Evolutionary conservation across 1,140 invertebrate genomes (phyloP).

Genomic region (Drosophila virilis): DNA sequence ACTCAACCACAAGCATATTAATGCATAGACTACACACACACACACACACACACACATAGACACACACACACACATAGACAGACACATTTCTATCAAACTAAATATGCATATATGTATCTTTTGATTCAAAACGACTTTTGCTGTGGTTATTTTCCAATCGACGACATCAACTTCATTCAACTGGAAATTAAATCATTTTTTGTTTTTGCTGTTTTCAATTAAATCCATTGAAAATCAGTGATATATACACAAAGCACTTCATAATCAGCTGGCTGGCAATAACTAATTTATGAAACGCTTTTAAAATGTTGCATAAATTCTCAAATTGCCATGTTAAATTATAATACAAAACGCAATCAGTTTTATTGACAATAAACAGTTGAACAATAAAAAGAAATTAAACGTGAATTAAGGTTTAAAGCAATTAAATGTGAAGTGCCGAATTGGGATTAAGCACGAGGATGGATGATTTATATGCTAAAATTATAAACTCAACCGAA

Average conservation of each 20-base stretch:
- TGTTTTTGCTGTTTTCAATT: slow-evolving; percentile 23
- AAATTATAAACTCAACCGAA: too few relatives aligned
- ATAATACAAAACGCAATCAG: background rate
- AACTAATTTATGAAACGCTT: slow-evolving; percentile 3
- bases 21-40: background rate
- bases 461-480: too few relatives aligned
- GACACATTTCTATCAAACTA: background rate
- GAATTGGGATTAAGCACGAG: background rate
- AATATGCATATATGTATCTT: background rate
- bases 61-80: too few relatives aligned
- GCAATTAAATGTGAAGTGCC: background rate
- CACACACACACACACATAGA: slow-evolving; percentile 3
- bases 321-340: background rate
- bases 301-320: slow-evolving; percentile 1
- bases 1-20: background rate
- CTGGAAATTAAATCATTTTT: slow-evolving; percentile 5
- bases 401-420: background rate
- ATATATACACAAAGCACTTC: background rate
- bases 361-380: background rate
- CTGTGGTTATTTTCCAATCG: slow-evolving; percentile 68
- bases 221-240: slow-evolving; percentile 5
- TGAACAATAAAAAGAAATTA: background rate
- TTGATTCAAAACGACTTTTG: slow-evolving; percentile 14
- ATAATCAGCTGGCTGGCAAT: background rate
- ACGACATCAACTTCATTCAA: slow-evolving; percentile 49